Percentiles rank a stretch among this genome's conserved stretches.
phyloP scores from a whole-genome alignment of 2,113 vertebrate species.

The Nerophis lumbriciformis region DNA sequence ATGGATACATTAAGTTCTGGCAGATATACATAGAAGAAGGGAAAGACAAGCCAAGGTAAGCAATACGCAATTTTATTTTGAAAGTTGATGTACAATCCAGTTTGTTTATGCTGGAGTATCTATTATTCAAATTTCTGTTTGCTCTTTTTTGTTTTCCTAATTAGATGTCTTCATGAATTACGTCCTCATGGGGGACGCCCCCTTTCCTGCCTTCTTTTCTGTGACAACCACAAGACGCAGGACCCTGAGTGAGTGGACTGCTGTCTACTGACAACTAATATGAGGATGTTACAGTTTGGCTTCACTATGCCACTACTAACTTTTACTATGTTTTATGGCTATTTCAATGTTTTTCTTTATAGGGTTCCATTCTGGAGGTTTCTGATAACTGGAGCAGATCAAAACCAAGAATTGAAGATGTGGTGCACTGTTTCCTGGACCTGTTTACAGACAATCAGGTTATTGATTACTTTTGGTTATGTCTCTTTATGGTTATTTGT shows the following conservation, averaged over 20 bases:
- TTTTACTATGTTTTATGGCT: no score
- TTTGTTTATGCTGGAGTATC: neutral
- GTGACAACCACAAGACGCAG: constrained; percentile 98
- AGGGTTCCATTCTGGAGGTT: constrained; percentile 98
- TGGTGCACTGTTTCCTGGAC: constrained; percentile 99
- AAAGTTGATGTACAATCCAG: neutral
- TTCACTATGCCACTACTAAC: fast-evolving
- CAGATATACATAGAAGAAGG: constrained; percentile 96
- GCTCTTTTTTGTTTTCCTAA: neutral
- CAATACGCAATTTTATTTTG: neutral
- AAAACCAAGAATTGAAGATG: constrained; percentile 95
- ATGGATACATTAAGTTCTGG: constrained; percentile 98
- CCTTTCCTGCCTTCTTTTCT: constrained; percentile 94
- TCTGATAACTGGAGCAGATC: constrained; percentile 93
- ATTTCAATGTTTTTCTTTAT: constrained; percentile 12
- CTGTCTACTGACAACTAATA: neutral
- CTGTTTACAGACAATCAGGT: constrained; percentile 93
- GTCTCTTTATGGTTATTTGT: neutral
- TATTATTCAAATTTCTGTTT: neutral
- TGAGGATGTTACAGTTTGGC: neutral
- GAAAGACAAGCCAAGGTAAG: constrained; percentile 90
- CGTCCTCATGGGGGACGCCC: constrained; percentile 88
- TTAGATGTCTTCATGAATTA: constrained; percentile 93
- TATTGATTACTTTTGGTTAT: neutral
- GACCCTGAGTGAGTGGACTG: constrained; percentile 88